phyloP scores from a whole-genome alignment of 1,140 invertebrate genomes.

The Ruditapes philippinarum region DNA sequence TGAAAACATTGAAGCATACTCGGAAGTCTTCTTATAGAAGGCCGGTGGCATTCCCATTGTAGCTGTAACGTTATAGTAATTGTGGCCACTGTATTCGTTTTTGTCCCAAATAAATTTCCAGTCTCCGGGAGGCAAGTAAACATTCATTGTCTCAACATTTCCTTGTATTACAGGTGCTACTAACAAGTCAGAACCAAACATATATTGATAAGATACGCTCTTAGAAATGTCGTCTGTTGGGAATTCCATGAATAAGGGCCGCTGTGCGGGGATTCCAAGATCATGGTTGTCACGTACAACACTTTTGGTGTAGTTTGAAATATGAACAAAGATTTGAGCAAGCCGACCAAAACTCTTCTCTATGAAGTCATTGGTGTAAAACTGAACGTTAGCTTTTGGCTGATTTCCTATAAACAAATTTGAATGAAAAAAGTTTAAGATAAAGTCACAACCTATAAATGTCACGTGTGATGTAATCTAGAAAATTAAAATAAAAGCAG shows the following conservation, averaged over 20 bases:
- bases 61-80: slow-evolving; percentile 65
- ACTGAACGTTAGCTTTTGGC: slow-evolving; percentile 84
- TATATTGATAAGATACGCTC: slow-evolving; percentile 83
- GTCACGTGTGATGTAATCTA: no score
- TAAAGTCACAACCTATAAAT: no score
- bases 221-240: slow-evolving; percentile 75
- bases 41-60: slow-evolving; percentile 77
- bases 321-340: slow-evolving; percentile 78
- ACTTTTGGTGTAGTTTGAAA: slow-evolving; percentile 81
- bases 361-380: slow-evolving; percentile 81
- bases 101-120: slow-evolving; percentile 76
- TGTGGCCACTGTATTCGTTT: slow-evolving; percentile 27
- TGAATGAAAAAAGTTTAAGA: no score
- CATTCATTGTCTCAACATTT: slow-evolving; percentile 50
- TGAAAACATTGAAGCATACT: neutral
- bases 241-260: slow-evolving; percentile 84
- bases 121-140: slow-evolving; percentile 69
- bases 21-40: slow-evolving; percentile 67
- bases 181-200: slow-evolving; percentile 85
- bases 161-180: slow-evolving; percentile 84
- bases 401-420: slow-evolving; percentile 84
- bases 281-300: slow-evolving; percentile 73
- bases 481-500: no score
- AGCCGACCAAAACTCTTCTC: slow-evolving; percentile 82
- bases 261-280: slow-evolving; percentile 82